Conservation (phyloP, 30 jellyfish, hydroid and myxozoan genomes). For the Pseudorhiza aurosa region DNA sequence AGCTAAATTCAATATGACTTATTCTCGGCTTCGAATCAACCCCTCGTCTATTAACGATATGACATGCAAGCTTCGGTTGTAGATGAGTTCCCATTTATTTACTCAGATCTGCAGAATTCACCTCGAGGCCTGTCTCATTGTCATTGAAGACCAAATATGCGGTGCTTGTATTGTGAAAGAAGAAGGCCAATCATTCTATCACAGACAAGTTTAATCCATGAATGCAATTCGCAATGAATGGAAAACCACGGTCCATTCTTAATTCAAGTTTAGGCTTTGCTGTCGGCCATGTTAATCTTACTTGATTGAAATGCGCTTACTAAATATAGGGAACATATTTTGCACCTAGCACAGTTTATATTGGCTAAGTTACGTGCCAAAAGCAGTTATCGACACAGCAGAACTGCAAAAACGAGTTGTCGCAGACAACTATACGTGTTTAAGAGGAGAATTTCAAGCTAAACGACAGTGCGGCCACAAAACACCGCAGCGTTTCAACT, state of each 20-base stretch:
- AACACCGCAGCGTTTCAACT: too few relatives aligned
- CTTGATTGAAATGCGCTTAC: conserved; percentile 11
- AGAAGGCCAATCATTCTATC: background rate
- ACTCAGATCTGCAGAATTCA: background rate
- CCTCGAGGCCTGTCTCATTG: background rate
- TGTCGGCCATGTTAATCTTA: conserved; percentile 19
- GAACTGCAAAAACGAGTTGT: background rate
- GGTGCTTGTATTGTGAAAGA: conserved; percentile 7
- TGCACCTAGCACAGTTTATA: background rate
- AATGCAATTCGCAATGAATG: conserved; percentile 20
- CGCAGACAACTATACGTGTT: too few relatives aligned
- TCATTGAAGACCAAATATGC: conserved; percentile 18
- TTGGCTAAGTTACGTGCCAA: background rate
- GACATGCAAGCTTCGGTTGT: background rate
- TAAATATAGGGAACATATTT: conserved; percentile 1
- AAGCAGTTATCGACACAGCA: background rate
- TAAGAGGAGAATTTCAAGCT: too few relatives aligned
- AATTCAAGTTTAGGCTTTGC: background rate
- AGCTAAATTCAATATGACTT: too few relatives aligned
- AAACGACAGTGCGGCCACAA: too few relatives aligned
- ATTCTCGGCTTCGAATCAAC: too few relatives aligned
- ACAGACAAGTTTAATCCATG: conserved; percentile 33
- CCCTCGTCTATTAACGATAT: too few relatives aligned
- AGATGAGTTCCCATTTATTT: background rate
- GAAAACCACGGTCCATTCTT: conserved; percentile 37